A percentile compares a stretch with the other conserved stretches of the same genome.
phyloP scores from a whole-genome alignment of 1,140 invertebrate species.

The Achroia grisella region DNA sequence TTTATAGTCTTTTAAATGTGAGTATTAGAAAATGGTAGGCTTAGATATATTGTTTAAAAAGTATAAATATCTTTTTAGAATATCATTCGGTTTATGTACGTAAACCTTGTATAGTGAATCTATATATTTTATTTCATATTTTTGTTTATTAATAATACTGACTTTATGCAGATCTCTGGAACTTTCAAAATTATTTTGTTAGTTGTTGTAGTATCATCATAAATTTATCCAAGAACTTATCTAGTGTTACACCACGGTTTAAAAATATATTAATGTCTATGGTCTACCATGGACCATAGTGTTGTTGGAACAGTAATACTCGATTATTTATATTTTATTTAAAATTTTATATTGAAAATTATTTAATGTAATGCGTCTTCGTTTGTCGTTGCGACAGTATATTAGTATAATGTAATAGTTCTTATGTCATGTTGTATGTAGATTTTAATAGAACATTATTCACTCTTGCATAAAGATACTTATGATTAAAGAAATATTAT shows the following conservation, averaged over 20 bases:
- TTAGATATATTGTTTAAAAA: constrained; percentile 26
- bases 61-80: constrained; percentile 4
- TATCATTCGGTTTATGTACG: no score
- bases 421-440: constrained; percentile 61
- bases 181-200: constrained; percentile 40
- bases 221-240: constrained; percentile 19
- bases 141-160: constrained; percentile 15
- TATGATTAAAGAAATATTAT: constrained; percentile 49
- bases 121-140: constrained; percentile 10
- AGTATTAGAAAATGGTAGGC: constrained; percentile 55
- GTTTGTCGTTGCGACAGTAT: constrained; percentile 51
- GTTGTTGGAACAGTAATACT: constrained; percentile 71
- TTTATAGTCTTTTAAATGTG: constrained; percentile 49
- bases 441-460: constrained; percentile 64
- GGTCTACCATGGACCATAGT: constrained; percentile 57
- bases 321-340: constrained; percentile 72
- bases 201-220: constrained; percentile 31
- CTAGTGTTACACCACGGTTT: constrained; percentile 51
- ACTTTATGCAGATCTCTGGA: constrained; percentile 45
- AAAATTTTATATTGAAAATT: constrained; percentile 47
- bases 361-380: constrained; percentile 45
- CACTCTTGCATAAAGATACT: constrained; percentile 50
- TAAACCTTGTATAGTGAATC: constrained; percentile 1
- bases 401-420: constrained; percentile 46
- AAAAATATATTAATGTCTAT: constrained; percentile 53